Evolutionary conservation across 2,113 vertebrate species (phyloP).

Genomic region (Triplophysa siluroides): DNA sequence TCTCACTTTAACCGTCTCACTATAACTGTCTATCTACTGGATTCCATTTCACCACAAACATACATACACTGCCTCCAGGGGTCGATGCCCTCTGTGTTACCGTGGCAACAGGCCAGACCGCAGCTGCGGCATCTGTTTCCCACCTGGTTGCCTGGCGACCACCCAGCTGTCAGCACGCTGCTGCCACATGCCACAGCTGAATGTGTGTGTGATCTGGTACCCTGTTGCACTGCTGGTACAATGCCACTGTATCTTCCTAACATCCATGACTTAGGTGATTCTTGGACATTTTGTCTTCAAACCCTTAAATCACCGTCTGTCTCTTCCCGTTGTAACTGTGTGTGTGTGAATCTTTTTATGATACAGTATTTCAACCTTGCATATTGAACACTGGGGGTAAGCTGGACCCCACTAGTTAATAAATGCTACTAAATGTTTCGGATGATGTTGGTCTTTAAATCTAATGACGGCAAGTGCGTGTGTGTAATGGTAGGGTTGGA

Average conservation of each 20-base stretch:
- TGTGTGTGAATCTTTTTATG: no score
- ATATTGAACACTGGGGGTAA: background rate
- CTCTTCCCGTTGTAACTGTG: no score
- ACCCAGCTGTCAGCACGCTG: constrained; percentile 66
- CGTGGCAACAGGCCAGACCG: constrained; percentile 66
- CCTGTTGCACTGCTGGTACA: no score
- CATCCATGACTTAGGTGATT: background rate
- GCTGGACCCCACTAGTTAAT: no score
- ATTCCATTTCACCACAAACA: constrained; percentile 17
- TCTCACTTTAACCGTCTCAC: background rate
- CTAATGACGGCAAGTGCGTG: background rate
- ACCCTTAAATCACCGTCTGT: no score
- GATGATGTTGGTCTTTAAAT: no score
- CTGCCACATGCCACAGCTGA: constrained; percentile 58
- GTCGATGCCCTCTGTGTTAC: constrained; percentile 62
- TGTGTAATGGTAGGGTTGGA: background rate
- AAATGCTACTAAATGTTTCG: no score
- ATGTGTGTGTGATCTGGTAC: background rate
- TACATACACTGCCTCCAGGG: constrained; percentile 34
- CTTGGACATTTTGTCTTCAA: no score
- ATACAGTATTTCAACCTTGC: no score
- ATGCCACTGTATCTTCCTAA: background rate
- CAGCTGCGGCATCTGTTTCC: constrained; percentile 69
- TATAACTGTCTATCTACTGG: background rate
- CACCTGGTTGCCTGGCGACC: constrained; percentile 65